Evolutionary conservation across 1,140 invertebrate species (phyloP).

Genomic region (Atta colombica): DNA sequence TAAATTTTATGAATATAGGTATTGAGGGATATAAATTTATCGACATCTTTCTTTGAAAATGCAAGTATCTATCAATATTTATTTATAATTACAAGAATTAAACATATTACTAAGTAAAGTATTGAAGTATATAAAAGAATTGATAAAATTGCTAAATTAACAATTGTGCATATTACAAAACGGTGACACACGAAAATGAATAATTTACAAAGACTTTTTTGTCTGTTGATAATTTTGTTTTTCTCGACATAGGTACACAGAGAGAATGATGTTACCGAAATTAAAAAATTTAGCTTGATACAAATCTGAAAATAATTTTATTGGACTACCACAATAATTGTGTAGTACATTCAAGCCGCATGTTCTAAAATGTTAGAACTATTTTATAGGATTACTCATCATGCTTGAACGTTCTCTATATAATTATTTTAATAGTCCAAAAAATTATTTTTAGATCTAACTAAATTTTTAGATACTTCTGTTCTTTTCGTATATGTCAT

Average conservation of each 20-base stretch:
- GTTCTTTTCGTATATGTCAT: not conserved
- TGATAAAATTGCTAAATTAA: not conserved
- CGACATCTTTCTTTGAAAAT: not conserved
- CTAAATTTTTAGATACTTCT: too few species aligned
- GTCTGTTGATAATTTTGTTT: conserved; percentile 21
- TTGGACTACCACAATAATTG: too few species aligned
- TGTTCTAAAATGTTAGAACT: too few species aligned
- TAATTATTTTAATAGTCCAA: too few species aligned
- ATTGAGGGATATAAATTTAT: not conserved
- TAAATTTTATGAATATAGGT: not conserved
- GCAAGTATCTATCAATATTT: not conserved
- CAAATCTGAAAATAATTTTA: too few species aligned
- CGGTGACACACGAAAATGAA: not conserved
- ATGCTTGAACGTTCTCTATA: too few species aligned
- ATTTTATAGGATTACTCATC: too few species aligned
- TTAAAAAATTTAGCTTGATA: too few species aligned
- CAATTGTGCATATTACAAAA: not conserved
- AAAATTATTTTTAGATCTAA: too few species aligned
- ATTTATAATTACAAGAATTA: not conserved
- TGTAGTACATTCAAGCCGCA: too few species aligned
- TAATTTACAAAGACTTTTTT: conserved; percentile 2
- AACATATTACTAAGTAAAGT: not conserved
- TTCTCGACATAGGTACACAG: not conserved
- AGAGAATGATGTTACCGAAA: too few species aligned
- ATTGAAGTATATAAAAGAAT: not conserved